Conservation (phyloP, 2,888 invertebrate genomes). For the Eulithis testata region DNA sequence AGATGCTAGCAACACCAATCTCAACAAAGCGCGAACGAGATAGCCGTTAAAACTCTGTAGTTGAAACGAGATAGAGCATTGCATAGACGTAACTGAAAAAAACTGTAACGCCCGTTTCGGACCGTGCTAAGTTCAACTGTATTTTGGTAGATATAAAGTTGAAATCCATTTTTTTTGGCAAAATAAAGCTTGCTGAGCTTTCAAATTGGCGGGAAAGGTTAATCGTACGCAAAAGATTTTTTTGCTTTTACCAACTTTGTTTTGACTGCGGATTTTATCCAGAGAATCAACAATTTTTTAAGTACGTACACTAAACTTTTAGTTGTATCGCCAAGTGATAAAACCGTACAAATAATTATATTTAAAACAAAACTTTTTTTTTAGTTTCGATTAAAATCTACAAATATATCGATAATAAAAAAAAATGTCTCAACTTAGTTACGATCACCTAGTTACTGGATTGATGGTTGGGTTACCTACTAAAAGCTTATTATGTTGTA, state of each 20-base stretch:
- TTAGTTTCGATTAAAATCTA: too few relatives aligned
- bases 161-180: slow-evolving; percentile 18
- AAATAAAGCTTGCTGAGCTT: slow-evolving; percentile 41
- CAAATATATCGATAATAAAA: too few relatives aligned
- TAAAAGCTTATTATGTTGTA: slow-evolving; percentile 1
- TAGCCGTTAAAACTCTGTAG: slow-evolving; percentile 48
- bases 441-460: too few relatives aligned
- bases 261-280: too few relatives aligned
- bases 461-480: too few relatives aligned
- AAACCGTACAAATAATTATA: too few relatives aligned
- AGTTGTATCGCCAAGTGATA: too few relatives aligned
- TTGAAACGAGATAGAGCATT: slow-evolving; percentile 41
- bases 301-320: too few relatives aligned
- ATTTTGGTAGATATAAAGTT: rapidly evolving
- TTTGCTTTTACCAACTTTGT: slow-evolving; percentile 25
- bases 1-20: slow-evolving; percentile 36
- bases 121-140: slow-evolving; percentile 18
- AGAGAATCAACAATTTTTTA: too few relatives aligned
- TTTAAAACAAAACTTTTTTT: too few relatives aligned
- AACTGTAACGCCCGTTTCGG: not conserved
- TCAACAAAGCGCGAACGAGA: slow-evolving; percentile 56
- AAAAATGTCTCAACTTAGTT: too few relatives aligned
- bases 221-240: slow-evolving; percentile 41
- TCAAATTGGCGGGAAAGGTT: slow-evolving; percentile 69
- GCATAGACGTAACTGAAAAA: slow-evolving; percentile 41